Evolutionary conservation across 37 sponge, comb jelly and placozoan genomes (phyloP).

Genomic region (Chondrilla cf. caribensis): DNA sequence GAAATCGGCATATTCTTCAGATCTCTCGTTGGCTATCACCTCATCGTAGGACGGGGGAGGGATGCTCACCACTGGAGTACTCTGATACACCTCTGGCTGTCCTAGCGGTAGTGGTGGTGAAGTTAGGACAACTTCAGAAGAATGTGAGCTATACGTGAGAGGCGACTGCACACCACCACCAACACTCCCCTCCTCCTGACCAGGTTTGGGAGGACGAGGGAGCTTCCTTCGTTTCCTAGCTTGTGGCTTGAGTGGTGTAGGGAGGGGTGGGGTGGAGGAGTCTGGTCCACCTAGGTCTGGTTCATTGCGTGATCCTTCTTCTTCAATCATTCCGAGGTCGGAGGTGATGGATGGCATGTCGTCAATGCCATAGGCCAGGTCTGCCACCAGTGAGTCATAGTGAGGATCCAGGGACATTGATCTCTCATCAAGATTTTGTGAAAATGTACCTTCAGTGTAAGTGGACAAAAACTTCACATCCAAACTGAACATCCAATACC

Average conservation of each 20-base stretch:
- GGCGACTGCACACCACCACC: not conserved
- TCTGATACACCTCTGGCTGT: not conserved
- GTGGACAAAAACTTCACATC: too few species aligned
- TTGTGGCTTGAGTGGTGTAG: not conserved
- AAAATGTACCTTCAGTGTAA: not conserved
- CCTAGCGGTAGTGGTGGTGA: not conserved
- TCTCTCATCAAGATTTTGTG: not conserved
- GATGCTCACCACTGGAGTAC: too few species aligned
- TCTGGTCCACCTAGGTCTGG: not conserved
- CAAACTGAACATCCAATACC: too few species aligned
- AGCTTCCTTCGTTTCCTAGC: not conserved
- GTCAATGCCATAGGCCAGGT: not conserved
- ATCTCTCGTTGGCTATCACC: not conserved
- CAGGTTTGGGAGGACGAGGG: not conserved
- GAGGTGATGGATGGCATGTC: conserved; percentile 10
- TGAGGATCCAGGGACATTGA: conserved; percentile 11
- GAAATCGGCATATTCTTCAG: too few species aligned
- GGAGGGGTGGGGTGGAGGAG: not conserved
- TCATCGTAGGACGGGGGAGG: not conserved
- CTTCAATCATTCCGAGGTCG: conserved; percentile 11
- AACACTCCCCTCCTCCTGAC: not conserved
- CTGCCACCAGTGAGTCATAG: conserved; percentile 12
- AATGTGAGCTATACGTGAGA: not conserved
- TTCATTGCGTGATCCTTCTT: not conserved
- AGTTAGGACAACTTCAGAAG: not conserved